Base-by-base conservation (phyloP, 1,140 invertebrate genomes). In the Pseudomyrmex flavicornis region DNA sequence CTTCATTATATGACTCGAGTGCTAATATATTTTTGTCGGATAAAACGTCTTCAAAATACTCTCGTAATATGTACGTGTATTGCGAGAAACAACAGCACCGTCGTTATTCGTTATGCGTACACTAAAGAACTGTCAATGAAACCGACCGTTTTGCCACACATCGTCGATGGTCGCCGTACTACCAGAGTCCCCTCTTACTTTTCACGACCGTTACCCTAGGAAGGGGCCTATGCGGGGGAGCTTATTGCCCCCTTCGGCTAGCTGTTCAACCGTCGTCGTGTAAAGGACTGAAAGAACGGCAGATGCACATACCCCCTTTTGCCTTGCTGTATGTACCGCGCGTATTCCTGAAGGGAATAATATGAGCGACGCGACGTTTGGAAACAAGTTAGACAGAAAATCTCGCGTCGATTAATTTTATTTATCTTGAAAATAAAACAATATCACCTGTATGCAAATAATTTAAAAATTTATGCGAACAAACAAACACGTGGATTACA, bases 131-230 rank as follows among this genome's bases (percentile, higher is more conserved):
- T 9, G 59, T 62, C 65, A 58, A 56, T 17, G 35, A 1, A 84
- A 59, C 44, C 22, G 58, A 88, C 82, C 82, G 86, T 87, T 35
- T 35, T 88, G 74, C 48, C 69, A 35, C 0, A 35, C 65, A 59
- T 75, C 70, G 63, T 75, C 58, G 86, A 87, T 75, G 22, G 63
- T 50, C 48, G 15, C 35, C 76, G 61, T 85, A 87, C 86, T 88
- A 84, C 20, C 79, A 62, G 0, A 35, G 46, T 50, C 77, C 20
- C 46, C 58, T 63, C 59, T 73, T 62, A 35, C 35, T 35, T 83
- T 82, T 84, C 22, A 58, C 59, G 9, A 82, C 69, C 63, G 85
- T 89, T 82, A 54, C 15, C 22, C 17, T 58, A 46, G 15, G 2
- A 50, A 8, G 61, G 72, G 69, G 54, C 13, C n/a, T 26, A n/a